These are phyloP conservation scores for Drosophila melanogaster DNA, from an alignment of 1,140 invertebrate species.

Conservation along the genomic window DNA sequence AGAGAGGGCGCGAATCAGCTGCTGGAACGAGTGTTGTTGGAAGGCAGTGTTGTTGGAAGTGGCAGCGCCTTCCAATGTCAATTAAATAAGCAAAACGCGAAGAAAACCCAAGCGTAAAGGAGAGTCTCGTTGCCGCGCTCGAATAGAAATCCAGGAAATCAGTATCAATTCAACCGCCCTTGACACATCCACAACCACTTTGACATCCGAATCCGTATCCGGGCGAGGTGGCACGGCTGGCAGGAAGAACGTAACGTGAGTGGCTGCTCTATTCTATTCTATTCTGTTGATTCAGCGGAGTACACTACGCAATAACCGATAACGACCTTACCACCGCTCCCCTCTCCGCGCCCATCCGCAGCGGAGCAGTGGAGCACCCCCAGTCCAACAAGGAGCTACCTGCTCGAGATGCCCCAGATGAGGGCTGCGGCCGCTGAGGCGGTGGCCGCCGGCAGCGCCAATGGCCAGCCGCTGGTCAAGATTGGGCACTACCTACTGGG, in stretches of 20 bases:
- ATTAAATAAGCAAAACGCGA: conserved; percentile 62
- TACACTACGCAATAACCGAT: conserved; percentile 77
- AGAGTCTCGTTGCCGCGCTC: conserved; percentile 7
- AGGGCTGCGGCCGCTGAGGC: conserved; percentile 74
- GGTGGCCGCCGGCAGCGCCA: conserved; percentile 53
- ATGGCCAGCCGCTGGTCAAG: conserved; percentile 91
- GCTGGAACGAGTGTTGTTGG: conserved; percentile 44
- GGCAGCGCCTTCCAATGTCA: conserved; percentile 61
- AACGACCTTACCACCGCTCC: conserved; percentile 53
- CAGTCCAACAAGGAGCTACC: not conserved
- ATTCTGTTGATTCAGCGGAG: conserved; percentile 32
- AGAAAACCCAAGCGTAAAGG: conserved; percentile 12
- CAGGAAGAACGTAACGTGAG: conserved; percentile 5
- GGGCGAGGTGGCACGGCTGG: conserved; percentile 4
- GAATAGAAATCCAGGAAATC: conserved; percentile 20
- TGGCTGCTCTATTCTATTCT: not conserved
- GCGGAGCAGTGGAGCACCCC: conserved; percentile 5
- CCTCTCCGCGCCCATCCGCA: not conserved
- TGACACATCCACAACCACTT: not conserved
- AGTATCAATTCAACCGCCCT: not conserved
- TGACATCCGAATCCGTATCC: not conserved
- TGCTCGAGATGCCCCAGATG: conserved; percentile 67
- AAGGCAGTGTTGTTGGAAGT: conserved; percentile 45
- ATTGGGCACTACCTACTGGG: conserved; percentile 97
- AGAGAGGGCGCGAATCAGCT: conserved; percentile 30